Evolutionary conservation across 2,113 vertebrate species (phyloP), one percentile per base, ranked within the genome.

Genomic region (Anolis carolinensis): DNA sequence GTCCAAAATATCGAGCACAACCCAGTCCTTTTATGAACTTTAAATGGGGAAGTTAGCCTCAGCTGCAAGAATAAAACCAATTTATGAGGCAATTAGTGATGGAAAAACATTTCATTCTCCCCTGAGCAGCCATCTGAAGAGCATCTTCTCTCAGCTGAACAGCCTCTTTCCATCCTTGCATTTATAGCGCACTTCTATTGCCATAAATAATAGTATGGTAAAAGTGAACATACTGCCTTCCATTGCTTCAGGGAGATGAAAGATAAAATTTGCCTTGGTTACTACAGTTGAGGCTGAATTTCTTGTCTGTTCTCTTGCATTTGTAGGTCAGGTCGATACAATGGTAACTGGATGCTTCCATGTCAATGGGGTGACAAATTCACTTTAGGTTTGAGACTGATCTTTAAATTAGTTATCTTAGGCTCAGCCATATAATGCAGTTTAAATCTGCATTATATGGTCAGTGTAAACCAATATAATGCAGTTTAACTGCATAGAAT

Each of bases 61-160:
- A 94, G 90, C 88, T 75, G 85, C 85, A 86, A 92, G 91, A 94
- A 93, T 95, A 95, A 94, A 94, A 93, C 87, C 91, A 94, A 93
- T 92, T 92, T 95, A 93, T 93, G 92, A 94, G 88, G 91, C 89
- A 95, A 95, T 95, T 95, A 94, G 83, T 75, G 88, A 88, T 85
- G 86, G 88, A 91, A 91, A 93, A 93, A 91, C 90, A 93, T 93
- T 93, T 93, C 89, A 44, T 90, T 89, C 79, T 90, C 93, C 90
- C 89, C 87, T 88, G 92, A 94, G 90, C 89, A 93, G 92, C 85
- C 89, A 93, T 93, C 90, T 91, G 92, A 95, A 89, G 83, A 94
- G 78, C 90, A 90, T 93, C 92, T 91, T 92, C 85, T 86, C 94
- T 83, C 83, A 92, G 79, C 91, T 92, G 87, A 88, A 87, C 78